Base-by-base conservation (phyloP, 2,113 vertebrate genomes). In the Pipa parva region DNA sequence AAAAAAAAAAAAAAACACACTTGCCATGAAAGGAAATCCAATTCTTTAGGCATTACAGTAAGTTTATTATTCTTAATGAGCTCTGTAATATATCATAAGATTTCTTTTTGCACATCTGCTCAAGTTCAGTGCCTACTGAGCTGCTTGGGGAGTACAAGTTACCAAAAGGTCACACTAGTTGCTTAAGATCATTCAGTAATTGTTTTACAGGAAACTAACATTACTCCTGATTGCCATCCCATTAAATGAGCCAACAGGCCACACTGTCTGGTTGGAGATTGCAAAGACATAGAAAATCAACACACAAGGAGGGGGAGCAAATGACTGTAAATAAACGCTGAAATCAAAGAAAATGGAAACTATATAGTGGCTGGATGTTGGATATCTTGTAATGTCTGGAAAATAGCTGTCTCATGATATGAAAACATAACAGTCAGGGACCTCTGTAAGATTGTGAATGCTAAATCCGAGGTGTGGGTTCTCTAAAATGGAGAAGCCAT, bases 371-470 rank as follows among this genome's bases (percentile, higher is more conserved):
- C 8, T 20, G 21, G 12, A 22, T 49, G 21, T 12, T 49, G 2
- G 46, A 22, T 2, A 49, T 24, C 26, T 49, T 56, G 75, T 50
- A 76, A 73, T 73, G 78, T 45, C 76, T 73, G 15, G 6, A 36
- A 13, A 60, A 24, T 20, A 25, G 42, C 28, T 61, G 9, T 22
- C 46, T 46, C 4, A 2, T 49, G 18, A 22, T 22, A 21, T 6
- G 18, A 49, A 49, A 22, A 49, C 21, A 24, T 22, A 5, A 21
- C 9, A 22, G 12, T 12, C 1, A 21, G 20, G 46, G 4, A 49
- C 1, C 12, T 10, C 18, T 2, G n/a, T 48, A 18, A 48, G 45
- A 10, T 18, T 21, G 21, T 21, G 5, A 1, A 21, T 12, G 18
- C 28, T 63, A 68, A 42, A n/a, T 21, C 8, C 9, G 57, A 46